Conservation (phyloP, 1,140 invertebrate genomes). For the Brachionus sp. region DNA sequence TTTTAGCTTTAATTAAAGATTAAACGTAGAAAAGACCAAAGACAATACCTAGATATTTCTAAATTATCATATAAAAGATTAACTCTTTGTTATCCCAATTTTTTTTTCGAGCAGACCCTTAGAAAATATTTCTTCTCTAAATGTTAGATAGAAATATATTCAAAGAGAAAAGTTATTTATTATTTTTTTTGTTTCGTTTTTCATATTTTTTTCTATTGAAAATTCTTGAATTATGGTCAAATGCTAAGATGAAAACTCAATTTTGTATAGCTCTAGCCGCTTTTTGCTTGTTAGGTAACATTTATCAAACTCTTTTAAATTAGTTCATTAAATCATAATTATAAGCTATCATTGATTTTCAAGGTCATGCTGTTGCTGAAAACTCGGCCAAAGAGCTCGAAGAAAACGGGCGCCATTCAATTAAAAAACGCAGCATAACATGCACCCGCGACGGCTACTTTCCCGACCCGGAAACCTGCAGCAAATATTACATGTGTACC, state of each 20-base stretch:
- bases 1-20: slow-evolving; percentile 26
- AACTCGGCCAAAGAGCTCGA: not conserved
- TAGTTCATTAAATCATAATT: too few species aligned
- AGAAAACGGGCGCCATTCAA: not conserved
- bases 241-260: not conserved
- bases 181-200: not conserved
- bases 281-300: not conserved
- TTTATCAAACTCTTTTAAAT: not conserved
- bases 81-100: slow-evolving; percentile 23
- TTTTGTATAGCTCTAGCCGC: not conserved
- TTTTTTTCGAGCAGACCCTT: not conserved
- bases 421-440: not conserved
- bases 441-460: slow-evolving; percentile 42
- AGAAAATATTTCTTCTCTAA: not conserved
- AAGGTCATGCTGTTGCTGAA: not conserved
- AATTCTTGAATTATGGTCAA: not conserved
- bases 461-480: slow-evolving; percentile 40
- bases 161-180: not conserved
- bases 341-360: not conserved
- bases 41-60: slow-evolving; percentile 9
- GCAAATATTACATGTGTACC: slow-evolving; percentile 42
- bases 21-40: not conserved
- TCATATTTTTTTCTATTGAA: not conserved
- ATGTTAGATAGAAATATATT: not conserved
- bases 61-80: slow-evolving; percentile 14